These are phyloP conservation scores for Holothuria leucospilota DNA, from an alignment of 53 echinoderm and acorn worm genomes.

Conservation along the genomic window DNA sequence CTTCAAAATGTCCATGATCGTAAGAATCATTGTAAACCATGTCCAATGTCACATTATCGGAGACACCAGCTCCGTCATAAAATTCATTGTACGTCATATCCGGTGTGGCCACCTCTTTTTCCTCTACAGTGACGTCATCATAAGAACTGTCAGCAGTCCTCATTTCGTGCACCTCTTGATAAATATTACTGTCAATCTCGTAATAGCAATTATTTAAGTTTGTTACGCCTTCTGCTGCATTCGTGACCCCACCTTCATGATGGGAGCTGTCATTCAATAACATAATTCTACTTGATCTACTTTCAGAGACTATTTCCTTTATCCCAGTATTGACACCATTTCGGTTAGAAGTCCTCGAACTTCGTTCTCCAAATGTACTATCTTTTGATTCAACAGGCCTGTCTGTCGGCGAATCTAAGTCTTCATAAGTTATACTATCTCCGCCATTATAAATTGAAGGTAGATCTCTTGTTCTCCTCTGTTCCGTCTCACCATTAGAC, in stretches of 20 bases:
- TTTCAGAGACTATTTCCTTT: no score
- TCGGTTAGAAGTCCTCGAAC: not conserved
- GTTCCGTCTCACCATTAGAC: not conserved
- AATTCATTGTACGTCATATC: not conserved
- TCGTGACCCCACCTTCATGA: no score
- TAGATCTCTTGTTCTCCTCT: not conserved
- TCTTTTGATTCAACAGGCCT: not conserved
- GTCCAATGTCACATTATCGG: not conserved
- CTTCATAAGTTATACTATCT: not conserved
- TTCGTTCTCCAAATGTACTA: not conserved
- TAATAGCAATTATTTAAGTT: no score
- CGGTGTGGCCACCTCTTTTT: not conserved
- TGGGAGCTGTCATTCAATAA: no score
- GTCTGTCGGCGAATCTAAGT: not conserved
- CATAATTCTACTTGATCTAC: no score
- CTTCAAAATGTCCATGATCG: not conserved
- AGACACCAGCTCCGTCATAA: not conserved
- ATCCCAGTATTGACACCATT: not conserved
- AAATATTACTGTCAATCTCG: no score
- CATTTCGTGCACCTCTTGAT: not conserved
- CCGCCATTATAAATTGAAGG: not conserved
- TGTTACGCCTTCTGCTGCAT: no score
- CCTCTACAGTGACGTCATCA: not conserved
- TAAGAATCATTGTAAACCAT: constrained; percentile 17
- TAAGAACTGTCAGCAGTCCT: not conserved